Evolutionary conservation across 1,140 invertebrate species (phyloP), one percentile per base, ranked within the genome.

Genomic region (Epicauta chinensis): DNA sequence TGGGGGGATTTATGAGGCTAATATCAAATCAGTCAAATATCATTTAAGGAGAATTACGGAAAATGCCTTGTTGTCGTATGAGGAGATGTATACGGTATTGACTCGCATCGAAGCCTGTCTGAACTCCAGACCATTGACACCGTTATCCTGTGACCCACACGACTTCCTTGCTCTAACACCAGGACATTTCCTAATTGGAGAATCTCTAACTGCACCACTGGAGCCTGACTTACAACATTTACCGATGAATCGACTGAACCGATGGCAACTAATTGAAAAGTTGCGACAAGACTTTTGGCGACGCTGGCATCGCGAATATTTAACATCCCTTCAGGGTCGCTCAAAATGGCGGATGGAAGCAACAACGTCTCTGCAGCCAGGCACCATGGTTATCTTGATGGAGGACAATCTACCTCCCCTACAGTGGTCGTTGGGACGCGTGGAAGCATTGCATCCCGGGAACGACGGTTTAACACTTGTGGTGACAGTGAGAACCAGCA

Each of bases 241-340:
- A 7, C 1, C 37, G 15, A 23, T 31, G 13, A 59, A 58, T 40
- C 54, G 37, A 11, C 30, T 55, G 32, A 36, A 50, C 15, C 16
- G 56, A 47, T 61, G 55, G 53, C 56, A 66, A 14, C 37, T 61
- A 38, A 30, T 70, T 2, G 55, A 65, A 42, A 47, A 58, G 40
- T 7, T 66, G 14, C 39, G 53, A 10, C 66, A 71, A 47, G 49
- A 61, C 10, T 71, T 69, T 44, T 73, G 69, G 68, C 62, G 59
- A 51, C 32, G 65, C 2, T 69, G 65, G 60, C n/a, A n/a, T n/a
- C n/a, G n/a, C n/a, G n/a, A n/a, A n/a, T n/a, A n/a, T n/a, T n/a
- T n/a, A n/a, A n/a, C n/a, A n/a, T n/a, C n/a, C n/a, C n/a, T n/a
- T n/a, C n/a, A n/a, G n/a, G n/a, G n/a, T n/a, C n/a, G n/a, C n/a